Percentiles rank a stretch among this genome's conserved stretches.
phyloP scores from a whole-genome alignment of 2,113 vertebrate genomes.

The Entomyzon cyanotis region DNA sequence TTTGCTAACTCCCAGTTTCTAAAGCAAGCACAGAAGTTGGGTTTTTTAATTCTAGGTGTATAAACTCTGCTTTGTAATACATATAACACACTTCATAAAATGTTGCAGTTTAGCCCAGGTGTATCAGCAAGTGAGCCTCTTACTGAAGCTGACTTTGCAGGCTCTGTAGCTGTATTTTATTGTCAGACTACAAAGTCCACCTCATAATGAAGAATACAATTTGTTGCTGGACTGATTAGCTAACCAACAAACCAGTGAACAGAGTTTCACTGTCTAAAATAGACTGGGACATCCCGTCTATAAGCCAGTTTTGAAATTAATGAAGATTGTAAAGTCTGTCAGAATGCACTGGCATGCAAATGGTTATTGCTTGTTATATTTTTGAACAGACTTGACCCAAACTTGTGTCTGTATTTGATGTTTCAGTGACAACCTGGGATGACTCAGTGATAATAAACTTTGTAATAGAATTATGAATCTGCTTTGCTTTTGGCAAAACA shows the following conservation, averaged over 20 bases:
- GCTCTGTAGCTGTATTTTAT: neutral
- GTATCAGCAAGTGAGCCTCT: neutral
- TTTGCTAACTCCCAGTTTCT: neutral
- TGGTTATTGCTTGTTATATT: neutral
- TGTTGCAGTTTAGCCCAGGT: neutral
- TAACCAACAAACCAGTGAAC: neutral
- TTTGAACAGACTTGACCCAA: neutral
- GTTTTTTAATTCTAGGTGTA: neutral
- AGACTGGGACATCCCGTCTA: neutral
- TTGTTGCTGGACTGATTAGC: neutral
- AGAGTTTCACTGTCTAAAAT: neutral
- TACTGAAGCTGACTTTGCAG: neutral
- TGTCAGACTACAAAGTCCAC: neutral
- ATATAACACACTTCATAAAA: neutral
- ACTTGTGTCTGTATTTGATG: neutral
- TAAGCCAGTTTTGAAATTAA: neutral
- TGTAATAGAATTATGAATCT: neutral
- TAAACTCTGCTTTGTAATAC: neutral
- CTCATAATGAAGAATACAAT: neutral
- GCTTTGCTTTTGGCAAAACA: neutral
- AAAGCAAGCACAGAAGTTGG: neutral
- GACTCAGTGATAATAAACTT: neutral
- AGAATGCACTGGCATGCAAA: neutral
- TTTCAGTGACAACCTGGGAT: neutral
- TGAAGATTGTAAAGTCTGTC: neutral